Evolutionary conservation across 1,140 invertebrate species (phyloP).

Genomic region (Asbolus verrucosus): DNA sequence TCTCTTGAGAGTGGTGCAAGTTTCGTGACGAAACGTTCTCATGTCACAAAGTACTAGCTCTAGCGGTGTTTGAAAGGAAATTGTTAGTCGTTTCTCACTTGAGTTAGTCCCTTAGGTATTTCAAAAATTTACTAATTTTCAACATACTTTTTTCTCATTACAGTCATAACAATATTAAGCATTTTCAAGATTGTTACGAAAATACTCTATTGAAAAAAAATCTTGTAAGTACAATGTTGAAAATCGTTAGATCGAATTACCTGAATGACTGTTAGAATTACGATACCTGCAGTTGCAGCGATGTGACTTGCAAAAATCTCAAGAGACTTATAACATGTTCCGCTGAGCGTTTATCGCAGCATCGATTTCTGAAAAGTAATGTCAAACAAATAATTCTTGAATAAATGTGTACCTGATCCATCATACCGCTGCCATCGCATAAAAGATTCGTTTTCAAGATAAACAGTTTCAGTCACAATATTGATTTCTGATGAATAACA

Average conservation of each 20-base stretch:
- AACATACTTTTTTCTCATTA: no score
- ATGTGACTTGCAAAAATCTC: conserved; percentile 48
- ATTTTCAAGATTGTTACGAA: no score
- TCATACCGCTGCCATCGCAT: conserved; percentile 3
- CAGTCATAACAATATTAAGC: no score
- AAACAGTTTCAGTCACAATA: conserved; percentile 37
- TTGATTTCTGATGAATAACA: conserved; percentile 32
- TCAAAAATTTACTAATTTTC: conserved; percentile 23
- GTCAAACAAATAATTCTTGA: conserved; percentile 31
- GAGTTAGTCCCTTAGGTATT: not conserved
- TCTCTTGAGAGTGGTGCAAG: conserved; percentile 15
- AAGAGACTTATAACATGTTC: conserved; percentile 43
- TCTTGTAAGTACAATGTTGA: not conserved
- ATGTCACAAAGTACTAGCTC: conserved; percentile 4
- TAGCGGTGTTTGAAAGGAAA: conserved; percentile 8
- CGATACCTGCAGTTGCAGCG: conserved; percentile 42
- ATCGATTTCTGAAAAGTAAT: conserved; percentile 34
- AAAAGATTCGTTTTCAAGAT: conserved; percentile 29
- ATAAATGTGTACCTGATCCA: conserved; percentile 21
- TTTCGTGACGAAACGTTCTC: conserved; percentile 3
- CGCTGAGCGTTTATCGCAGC: conserved; percentile 17
- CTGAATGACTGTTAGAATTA: not conserved
- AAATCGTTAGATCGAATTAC: not conserved
- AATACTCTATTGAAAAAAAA: not conserved
- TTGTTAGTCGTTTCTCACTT: not conserved